Percentiles rank a stretch among this genome's conserved stretches.
phyloP scores from a whole-genome alignment of 64 coral and sea anemone genomes.

The Hydrozoanthus tunicans region DNA sequence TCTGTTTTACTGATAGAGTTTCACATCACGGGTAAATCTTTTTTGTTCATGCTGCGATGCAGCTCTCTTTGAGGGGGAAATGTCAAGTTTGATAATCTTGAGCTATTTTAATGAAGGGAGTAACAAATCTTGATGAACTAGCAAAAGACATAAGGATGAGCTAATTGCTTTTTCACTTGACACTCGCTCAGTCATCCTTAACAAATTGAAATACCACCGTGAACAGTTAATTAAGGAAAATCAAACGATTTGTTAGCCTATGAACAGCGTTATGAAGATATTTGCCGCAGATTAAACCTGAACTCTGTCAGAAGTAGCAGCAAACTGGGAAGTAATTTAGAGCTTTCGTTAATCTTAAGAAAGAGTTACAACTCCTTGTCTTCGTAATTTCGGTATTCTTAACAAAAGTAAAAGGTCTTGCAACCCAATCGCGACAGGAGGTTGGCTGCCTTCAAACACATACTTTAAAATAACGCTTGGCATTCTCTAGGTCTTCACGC shows the following conservation, averaged over 20 bases:
- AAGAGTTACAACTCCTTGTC: neutral
- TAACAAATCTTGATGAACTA: neutral
- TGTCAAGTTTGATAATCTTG: neutral
- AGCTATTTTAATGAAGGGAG: slow-evolving; percentile 48
- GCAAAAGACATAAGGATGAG: neutral
- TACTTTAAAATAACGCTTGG: neutral
- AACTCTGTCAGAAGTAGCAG: neutral
- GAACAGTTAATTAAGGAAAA: neutral
- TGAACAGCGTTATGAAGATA: neutral
- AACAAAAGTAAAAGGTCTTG: neutral
- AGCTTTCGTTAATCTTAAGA: neutral
- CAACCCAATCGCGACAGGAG: slow-evolving; percentile 1
- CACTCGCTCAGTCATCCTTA: slow-evolving; percentile 8
- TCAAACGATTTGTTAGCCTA: neutral
- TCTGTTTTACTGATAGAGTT: neutral
- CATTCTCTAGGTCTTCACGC: slow-evolving; percentile 4
- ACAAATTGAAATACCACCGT: slow-evolving; percentile 44
- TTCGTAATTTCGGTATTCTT: neutral
- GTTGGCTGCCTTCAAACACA: neutral
- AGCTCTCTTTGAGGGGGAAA: slow-evolving; percentile 1
- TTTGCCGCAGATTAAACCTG: neutral
- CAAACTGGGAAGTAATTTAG: neutral
- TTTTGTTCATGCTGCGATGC: slow-evolving; percentile 10
- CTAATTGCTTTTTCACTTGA: slow-evolving; percentile 32
- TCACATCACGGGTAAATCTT: neutral